Base-by-base conservation (phyloP, 1,140 invertebrate species). In the Babylonia areolata region DNA sequence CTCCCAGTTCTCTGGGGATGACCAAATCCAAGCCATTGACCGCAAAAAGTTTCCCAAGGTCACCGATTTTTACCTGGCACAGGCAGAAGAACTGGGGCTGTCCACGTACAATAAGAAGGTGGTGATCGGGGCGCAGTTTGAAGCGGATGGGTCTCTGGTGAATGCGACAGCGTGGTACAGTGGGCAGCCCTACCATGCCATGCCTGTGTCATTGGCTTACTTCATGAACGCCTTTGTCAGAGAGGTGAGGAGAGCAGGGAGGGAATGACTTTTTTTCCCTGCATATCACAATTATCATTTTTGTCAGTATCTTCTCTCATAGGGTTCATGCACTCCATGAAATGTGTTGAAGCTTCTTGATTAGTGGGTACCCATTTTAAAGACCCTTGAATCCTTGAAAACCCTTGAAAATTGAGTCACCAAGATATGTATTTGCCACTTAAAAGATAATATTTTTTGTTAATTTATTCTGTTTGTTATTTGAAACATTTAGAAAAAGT, bases 181-280 rank as follows among this genome's bases (percentile, higher is more conserved):
- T 85, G 94, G 95, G 80, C 94, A 95, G 87, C 94, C 97, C 0
- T 96, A 96, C 91, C 97, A 97, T 91, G 95, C 96, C 71, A 95
- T 96, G 31, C 96, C 96, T 0, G 95, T 96, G 6, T 94, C 95
- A 0, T 89, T 97, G 42, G 95, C 95, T 88, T 86, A 95, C 37
- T 89, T 96, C 3, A 94, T 95, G 87, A 96, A 96, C 90, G 91
- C 95, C 33, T 73, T 96, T 42, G 71, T 75, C 91, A 96, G 33
- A 40, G 64, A 84, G 69, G 82, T 84, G 28, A 46, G 82, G 23
- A n/a, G 12, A 23, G 12, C 58, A 20, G 58, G 58, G 28, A 64
- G 2, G 58, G 58, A 64, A 64, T n/a, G 28, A 1, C 58, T n/a
- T 64, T 12, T 51, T 51, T 17, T 51, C 17, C 2, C 58, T 23